phyloP scores from a whole-genome alignment of 2,113 vertebrate species.

The Rattus rattus region DNA sequence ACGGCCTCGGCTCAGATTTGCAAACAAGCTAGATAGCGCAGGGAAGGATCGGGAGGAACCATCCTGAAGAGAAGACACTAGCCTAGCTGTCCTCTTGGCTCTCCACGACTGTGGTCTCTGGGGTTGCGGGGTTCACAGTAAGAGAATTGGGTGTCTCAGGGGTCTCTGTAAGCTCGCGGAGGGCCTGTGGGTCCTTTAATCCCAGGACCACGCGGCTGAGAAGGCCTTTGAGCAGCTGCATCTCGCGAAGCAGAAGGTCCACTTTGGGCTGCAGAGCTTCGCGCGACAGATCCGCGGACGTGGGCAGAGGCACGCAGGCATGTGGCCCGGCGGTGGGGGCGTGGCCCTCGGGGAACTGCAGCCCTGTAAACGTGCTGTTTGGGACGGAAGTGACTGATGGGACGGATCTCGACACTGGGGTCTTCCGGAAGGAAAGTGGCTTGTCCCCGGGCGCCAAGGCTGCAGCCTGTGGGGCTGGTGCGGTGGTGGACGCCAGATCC shows the following conservation, averaged over 20 bases:
- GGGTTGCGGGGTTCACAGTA: background rate
- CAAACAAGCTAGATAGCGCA: too few species aligned
- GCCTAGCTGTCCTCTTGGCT: background rate
- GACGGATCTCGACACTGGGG: constrained; percentile 51
- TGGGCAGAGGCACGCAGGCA: background rate
- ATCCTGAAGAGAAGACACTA: background rate
- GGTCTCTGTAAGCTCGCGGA: background rate
- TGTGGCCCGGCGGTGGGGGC: background rate
- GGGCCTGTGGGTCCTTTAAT: constrained; percentile 50
- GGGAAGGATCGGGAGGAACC: background rate
- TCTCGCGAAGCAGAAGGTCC: constrained; percentile 72
- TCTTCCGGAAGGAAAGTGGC: constrained; percentile 67
- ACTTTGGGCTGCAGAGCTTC: constrained; percentile 15
- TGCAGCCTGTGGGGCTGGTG: background rate
- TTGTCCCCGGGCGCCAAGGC: constrained; percentile 38
- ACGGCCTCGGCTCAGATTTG: background rate
- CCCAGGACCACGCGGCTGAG: constrained; percentile 52
- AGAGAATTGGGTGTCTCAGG: background rate
- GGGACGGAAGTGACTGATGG: background rate
- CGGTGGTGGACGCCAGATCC: background rate
- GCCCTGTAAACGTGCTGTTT: background rate
- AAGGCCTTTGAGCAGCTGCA: constrained; percentile 73
- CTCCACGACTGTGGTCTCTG: background rate
- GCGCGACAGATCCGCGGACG: accelerated
- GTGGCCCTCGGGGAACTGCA: background rate